Percentiles rank a stretch among this genome's conserved stretches.
phyloP scores from a whole-genome alignment of 2,888 invertebrate species.

The Ochropleura plecta region DNA sequence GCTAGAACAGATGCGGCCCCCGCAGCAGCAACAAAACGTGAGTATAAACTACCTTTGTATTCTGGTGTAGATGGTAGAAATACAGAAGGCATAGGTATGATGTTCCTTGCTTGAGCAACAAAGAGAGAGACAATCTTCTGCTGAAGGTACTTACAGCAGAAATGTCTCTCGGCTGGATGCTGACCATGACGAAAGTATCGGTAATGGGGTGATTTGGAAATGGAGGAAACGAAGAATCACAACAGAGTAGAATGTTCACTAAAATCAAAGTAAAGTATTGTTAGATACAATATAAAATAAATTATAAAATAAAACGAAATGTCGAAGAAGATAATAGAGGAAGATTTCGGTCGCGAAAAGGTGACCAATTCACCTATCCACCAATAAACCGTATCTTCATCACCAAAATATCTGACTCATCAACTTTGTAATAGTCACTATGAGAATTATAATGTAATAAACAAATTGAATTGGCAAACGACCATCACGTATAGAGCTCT shows the following conservation, averaged over 20 bases:
- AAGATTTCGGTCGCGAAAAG: too few relatives aligned
- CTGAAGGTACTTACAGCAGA: neutral
- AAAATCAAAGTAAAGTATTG: neutral
- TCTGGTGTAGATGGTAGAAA: neutral
- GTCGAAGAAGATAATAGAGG: neutral
- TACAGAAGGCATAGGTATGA: neutral
- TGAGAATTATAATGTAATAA: conserved; percentile 27
- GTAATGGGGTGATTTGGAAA: neutral
- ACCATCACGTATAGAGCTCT: conserved; percentile 56
- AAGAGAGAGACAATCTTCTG: too few relatives aligned
- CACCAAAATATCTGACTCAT: conserved; percentile 8
- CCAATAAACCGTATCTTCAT: neutral
- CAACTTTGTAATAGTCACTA: conserved; percentile 24
- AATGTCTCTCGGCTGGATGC: neutral
- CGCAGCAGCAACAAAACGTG: conserved; percentile 87
- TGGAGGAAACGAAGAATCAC: neutral
- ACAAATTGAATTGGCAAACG: conserved; percentile 56
- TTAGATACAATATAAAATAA: neutral
- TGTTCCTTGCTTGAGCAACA: neutral
- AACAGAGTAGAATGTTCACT: neutral
- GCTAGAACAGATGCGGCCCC: conserved; percentile 91
- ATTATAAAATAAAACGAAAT: neutral
- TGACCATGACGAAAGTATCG: neutral
- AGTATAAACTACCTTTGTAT: conserved; percentile 57
- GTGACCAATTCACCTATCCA: neutral